Conservation (phyloP, 2,113 vertebrate genomes). For the Terrapene triunguis region DNA sequence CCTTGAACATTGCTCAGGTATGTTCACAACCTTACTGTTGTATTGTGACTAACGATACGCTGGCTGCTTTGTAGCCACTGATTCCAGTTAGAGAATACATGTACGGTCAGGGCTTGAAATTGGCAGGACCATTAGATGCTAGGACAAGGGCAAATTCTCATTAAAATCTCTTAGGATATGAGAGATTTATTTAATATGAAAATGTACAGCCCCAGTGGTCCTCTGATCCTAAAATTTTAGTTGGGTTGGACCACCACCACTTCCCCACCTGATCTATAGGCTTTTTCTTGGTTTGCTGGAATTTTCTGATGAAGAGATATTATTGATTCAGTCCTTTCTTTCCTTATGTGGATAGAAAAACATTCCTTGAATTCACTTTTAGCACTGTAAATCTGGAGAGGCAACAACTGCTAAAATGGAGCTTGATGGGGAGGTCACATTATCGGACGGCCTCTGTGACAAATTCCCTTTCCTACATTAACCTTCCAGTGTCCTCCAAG, state of each 20-base stretch:
- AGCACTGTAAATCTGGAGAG: neutral
- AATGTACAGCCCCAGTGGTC: slow-evolving; percentile 6
- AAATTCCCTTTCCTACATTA: slow-evolving; percentile 49
- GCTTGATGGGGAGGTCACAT: slow-evolving; percentile 66
- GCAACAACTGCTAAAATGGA: slow-evolving; percentile 33
- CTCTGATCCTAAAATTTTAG: neutral
- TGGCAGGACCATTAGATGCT: slow-evolving; percentile 79
- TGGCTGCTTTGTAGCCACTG: slow-evolving; percentile 91
- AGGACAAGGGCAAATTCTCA: slow-evolving; percentile 68
- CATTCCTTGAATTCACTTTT: neutral
- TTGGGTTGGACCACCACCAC: slow-evolving; percentile 30
- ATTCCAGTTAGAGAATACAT: slow-evolving; percentile 85
- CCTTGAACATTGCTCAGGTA: slow-evolving; percentile 99
- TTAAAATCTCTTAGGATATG: slow-evolving; percentile 57
- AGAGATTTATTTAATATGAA: slow-evolving; percentile 62
- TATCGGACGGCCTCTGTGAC: slow-evolving; percentile 69
- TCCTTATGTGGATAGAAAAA: slow-evolving; percentile 44
- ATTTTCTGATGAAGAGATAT: slow-evolving; percentile 78
- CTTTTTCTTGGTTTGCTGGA: slow-evolving; percentile 59
- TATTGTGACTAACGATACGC: slow-evolving; percentile 97
- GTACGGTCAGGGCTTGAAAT: slow-evolving; percentile 94
- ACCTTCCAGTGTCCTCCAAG: slow-evolving; percentile 47
- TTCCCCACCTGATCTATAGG: slow-evolving; percentile 41
- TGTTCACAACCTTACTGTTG: slow-evolving; percentile 98
- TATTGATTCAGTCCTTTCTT: slow-evolving; percentile 63